These are phyloP conservation scores for Huso huso DNA, from an alignment of 2,797 vertebrate species.

Conservation along the genomic window DNA sequence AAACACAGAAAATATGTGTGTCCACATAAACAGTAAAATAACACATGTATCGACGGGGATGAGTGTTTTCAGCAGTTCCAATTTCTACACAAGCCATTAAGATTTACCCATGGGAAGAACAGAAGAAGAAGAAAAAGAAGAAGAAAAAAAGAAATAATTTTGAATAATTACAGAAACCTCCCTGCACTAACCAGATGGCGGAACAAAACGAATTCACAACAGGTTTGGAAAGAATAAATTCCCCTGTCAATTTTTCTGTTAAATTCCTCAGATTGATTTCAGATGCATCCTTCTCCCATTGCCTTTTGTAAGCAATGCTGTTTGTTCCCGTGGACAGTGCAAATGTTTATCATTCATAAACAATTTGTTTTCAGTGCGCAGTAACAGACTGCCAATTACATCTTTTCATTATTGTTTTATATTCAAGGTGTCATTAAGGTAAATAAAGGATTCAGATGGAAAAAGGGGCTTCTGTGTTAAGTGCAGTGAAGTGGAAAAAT, in stretches of 20 bases:
- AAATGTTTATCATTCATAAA: constrained; percentile 17
- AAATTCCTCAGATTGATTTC: constrained; percentile 31
- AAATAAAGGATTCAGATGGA: neutral
- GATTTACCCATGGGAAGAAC: neutral
- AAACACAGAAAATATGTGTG: neutral
- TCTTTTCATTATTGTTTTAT: constrained; percentile 1
- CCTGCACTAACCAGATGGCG: constrained; percentile 24
- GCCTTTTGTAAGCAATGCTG: constrained; percentile 17
- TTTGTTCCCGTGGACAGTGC: constrained; percentile 14
- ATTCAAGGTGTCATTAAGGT: neutral
- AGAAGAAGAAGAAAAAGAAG: constrained; percentile 4
- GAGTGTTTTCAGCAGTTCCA: neutral
- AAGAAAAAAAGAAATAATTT: constrained; percentile 8
- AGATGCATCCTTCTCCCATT: constrained; percentile 20
- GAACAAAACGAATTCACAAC: constrained; percentile 28
- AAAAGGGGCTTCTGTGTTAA: constrained; percentile 9
- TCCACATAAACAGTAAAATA: constrained; percentile 1
- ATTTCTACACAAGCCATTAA: constrained; percentile 12
- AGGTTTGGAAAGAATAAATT: constrained; percentile 28
- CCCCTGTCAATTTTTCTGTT: constrained; percentile 21
- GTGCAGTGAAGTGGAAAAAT: constrained; percentile 6
- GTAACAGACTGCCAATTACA: neutral
- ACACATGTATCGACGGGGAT: neutral
- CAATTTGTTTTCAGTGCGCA: constrained; percentile 3
- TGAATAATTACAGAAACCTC: constrained; percentile 13